Conservation (phyloP, 2,113 vertebrate genomes). For the Nerophis lumbriciformis region DNA sequence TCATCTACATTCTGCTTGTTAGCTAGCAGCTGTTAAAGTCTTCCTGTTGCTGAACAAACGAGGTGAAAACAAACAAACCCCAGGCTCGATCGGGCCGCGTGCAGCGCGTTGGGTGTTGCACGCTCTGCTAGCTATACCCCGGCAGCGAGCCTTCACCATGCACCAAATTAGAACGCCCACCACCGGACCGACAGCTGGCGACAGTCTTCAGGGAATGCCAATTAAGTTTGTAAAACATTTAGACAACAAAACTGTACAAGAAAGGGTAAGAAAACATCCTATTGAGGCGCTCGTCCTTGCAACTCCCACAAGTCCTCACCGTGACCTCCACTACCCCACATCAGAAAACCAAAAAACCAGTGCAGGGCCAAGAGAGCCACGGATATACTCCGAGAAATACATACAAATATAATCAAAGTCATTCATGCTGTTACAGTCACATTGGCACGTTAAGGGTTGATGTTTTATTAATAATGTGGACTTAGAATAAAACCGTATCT, state of each 20-base stretch:
- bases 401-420: constrained; percentile 73
- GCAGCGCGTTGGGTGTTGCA: constrained; percentile 37
- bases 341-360: constrained; percentile 55
- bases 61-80: constrained; percentile 65
- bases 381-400: constrained; percentile 66
- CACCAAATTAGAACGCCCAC: constrained; percentile 73
- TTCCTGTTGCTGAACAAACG: constrained; percentile 58
- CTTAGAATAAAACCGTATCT: neutral
- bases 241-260: constrained; percentile 81
- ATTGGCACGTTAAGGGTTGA: constrained; percentile 56
- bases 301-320: constrained; percentile 60
- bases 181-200: constrained; percentile 78
- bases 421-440: constrained; percentile 68
- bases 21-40: constrained; percentile 57
- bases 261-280: constrained; percentile 49
- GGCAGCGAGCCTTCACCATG: constrained; percentile 60
- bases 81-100: constrained; percentile 47
- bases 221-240: constrained; percentile 84
- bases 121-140: constrained; percentile 52
- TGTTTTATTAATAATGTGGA: constrained; percentile 62
- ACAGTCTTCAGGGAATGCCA: constrained; percentile 73
- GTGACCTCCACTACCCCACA: constrained; percentile 61
- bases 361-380: constrained; percentile 47
- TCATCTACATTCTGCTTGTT: constrained; percentile 46
- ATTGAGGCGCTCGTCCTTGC: constrained; percentile 55